Percentiles rank a stretch among this genome's conserved stretches.
phyloP scores from a whole-genome alignment of 2,113 vertebrate species.

The Acrocephalus arundinaceus region DNA sequence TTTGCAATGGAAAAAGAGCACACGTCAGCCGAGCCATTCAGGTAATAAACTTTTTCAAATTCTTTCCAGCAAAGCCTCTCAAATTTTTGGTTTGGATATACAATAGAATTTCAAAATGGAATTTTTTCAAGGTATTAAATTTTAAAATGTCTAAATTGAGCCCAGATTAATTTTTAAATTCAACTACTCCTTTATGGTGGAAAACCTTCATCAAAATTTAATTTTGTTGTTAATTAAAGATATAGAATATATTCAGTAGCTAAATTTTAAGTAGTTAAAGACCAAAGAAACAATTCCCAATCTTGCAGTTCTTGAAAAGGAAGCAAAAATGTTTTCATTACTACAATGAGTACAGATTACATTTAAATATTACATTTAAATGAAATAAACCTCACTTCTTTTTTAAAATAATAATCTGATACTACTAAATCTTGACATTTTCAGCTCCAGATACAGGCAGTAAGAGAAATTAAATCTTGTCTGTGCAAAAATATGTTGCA shows the following conservation, averaged over 20 bases:
- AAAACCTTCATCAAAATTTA: not conserved
- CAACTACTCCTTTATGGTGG: not conserved
- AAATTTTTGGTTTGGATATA: not conserved
- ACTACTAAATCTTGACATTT: not conserved
- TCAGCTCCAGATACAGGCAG: not conserved
- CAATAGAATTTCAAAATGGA: not conserved
- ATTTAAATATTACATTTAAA: not conserved
- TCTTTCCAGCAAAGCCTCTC: not conserved
- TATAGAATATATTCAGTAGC: not conserved
- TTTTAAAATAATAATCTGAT: not conserved
- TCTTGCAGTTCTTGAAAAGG: not conserved
- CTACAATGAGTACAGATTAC: not conserved
- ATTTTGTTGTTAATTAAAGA: not conserved
- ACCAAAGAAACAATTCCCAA: not conserved
- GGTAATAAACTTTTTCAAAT: not conserved
- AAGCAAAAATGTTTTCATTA: not conserved
- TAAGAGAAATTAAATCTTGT: not conserved
- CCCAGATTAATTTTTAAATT: not conserved
- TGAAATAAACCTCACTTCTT: not conserved
- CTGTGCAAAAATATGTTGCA: not conserved
- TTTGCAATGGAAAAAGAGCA: not conserved
- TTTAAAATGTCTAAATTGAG: not conserved
- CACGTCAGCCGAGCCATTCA: not conserved
- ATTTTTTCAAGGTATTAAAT: not conserved
- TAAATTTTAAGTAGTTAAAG: not conserved